Percentiles rank a stretch among this genome's conserved stretches.
Conservation (phyloP, 2,113 vertebrate species). For the Ploceus nigricollis region DNA sequence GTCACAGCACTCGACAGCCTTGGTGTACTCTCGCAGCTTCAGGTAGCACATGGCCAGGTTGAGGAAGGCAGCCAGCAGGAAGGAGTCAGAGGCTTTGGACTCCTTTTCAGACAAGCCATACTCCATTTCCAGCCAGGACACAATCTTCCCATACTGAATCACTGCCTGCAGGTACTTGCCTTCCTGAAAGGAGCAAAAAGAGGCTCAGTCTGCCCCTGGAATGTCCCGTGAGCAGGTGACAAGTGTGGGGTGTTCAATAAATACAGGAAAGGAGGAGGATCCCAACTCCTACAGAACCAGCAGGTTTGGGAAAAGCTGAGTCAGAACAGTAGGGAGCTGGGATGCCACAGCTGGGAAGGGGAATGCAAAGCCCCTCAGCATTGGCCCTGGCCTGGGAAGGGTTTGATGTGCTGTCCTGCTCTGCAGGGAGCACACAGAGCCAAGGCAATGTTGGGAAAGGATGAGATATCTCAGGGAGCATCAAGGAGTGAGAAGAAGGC, state of each 20-base stretch:
- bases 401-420: neutral
- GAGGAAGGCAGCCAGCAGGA: slow-evolving; percentile 85
- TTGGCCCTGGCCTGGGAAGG: neutral
- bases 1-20: slow-evolving; percentile 89
- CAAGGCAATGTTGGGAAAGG: neutral
- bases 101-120: slow-evolving; percentile 81
- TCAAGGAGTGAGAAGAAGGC: neutral
- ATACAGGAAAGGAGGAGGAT: neutral
- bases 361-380: neutral
- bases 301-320: neutral
- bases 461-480: neutral
- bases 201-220: neutral
- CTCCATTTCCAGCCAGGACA: slow-evolving; percentile 93
- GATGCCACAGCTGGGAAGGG: neutral
- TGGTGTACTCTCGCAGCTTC: slow-evolving; percentile 83
- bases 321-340: neutral
- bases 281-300: neutral
- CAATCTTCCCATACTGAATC: slow-evolving; percentile 90
- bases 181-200: slow-evolving; percentile 67
- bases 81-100: slow-evolving; percentile 77
- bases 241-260: neutral
- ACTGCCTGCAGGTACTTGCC: slow-evolving; percentile 86
- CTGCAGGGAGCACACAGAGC: neutral
- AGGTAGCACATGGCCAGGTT: slow-evolving; percentile 94
- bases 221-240: neutral